These are phyloP conservation scores for Drosophila peninsularis DNA, from an alignment of 2,888 invertebrate genomes.

Conservation along the genomic window DNA sequence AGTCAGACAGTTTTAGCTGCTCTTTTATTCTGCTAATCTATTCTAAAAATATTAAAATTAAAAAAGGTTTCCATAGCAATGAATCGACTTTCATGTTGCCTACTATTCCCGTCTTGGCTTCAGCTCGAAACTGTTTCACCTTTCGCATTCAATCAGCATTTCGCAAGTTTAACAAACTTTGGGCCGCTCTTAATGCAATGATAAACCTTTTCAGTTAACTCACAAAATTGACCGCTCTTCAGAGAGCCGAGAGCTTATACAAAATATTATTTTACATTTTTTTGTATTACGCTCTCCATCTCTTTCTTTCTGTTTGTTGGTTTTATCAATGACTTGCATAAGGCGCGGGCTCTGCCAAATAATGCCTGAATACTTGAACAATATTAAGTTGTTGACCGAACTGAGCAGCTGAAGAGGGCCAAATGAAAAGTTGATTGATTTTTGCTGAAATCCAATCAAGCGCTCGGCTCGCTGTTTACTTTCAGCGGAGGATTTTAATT, in stretches of 20 bases:
- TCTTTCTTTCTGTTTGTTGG: not conserved
- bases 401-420: constrained; percentile 16
- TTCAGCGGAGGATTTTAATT: constrained; percentile 26
- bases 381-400: constrained; percentile 47
- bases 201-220: constrained; percentile 15
- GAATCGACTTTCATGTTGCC: not conserved
- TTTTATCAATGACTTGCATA: constrained; percentile 42
- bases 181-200: not conserved
- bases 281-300: not conserved
- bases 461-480: constrained; percentile 50
- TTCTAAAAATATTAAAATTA: too few species aligned
- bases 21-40: too few species aligned
- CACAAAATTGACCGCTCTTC: not conserved
- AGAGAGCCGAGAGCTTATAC: constrained; percentile 6
- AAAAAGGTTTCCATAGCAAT: too few species aligned
- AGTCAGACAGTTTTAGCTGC: too few species aligned
- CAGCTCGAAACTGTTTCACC: not conserved
- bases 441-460: constrained; percentile 54
- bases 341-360: constrained; percentile 18
- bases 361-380: constrained; percentile 19
- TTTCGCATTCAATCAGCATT: not conserved
- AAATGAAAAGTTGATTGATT: constrained; percentile 63
- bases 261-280: constrained; percentile 9
- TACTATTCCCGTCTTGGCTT: not conserved
- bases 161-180: not conserved